Conservation (phyloP, 2,797 vertebrate species). For the Gorsachius magnificus region DNA sequence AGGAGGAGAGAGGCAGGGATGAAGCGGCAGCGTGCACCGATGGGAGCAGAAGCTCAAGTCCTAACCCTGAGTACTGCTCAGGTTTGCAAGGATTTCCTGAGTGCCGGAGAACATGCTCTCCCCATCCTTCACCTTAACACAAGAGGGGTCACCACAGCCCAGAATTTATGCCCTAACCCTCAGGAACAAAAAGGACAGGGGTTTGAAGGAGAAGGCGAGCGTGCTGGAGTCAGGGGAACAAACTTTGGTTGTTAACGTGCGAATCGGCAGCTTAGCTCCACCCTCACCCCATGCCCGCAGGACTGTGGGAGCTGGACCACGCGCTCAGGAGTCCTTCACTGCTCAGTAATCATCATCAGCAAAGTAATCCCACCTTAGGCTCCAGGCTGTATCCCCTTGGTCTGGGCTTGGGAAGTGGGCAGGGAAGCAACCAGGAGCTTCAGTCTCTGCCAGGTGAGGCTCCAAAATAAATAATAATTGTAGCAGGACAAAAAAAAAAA, state of each 20-base stretch:
- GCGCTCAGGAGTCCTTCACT: background rate
- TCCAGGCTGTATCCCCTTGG: background rate
- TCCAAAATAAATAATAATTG: background rate
- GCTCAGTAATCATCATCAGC: background rate
- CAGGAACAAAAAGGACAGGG: background rate
- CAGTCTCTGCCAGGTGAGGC: background rate
- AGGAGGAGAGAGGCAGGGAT: background rate
- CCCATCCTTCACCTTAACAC: background rate
- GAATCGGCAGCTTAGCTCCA: background rate
- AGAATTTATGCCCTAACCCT: background rate
- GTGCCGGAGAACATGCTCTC: background rate
- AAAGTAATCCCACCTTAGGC: background rate
- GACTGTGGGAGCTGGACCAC: background rate
- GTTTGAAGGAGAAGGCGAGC: background rate
- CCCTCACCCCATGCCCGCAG: background rate
- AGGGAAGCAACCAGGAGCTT: background rate
- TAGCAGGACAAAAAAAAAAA: background rate
- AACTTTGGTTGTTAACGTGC: background rate
- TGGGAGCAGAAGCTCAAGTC: background rate
- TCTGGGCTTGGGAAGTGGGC: background rate
- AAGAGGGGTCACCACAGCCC: background rate
- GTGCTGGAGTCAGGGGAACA: background rate
- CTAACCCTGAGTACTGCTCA: background rate
- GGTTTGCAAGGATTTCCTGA: background rate
- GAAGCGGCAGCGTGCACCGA: background rate